Base-by-base conservation (phyloP, 2,888 invertebrate genomes). In the Callosobruchus maculatus region DNA sequence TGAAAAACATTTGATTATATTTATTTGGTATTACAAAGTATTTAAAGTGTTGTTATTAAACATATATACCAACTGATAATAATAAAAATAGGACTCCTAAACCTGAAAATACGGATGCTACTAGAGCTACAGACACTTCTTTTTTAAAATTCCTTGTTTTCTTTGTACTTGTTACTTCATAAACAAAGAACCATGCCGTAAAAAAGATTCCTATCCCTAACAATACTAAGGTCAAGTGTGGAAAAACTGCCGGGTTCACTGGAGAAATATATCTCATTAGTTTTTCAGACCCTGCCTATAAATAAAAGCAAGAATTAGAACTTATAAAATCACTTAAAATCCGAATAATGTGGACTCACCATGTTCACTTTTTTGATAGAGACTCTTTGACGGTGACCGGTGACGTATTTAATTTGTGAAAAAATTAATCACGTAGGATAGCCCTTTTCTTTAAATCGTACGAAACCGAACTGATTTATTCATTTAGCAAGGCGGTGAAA, bases 111-210 rank as follows among this genome's bases (percentile, higher is more conserved):
- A 97, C 89, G 0, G 99, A 95, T 0, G 99, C 98, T 20, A 98
- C 96, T 68, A 97, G 86, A 2, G 98, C 95, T 68, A 99, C 92
- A 0, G 96, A 87, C n/a, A 99, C 86, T 88, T 97, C 95, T 86
- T 97, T 97, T 85, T 94, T 94, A 67, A 96, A 88, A 79, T 96
- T 95, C 82, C 96, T 90, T 0, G 95, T 95, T 81, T 92, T 91
- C 85, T 94, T 97, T 4, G 95, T 97, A 79, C 95, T 94, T 67
- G 96, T 97, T 0, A 97, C 97, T 90, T 97, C 97, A 85, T 96
- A 97, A 49, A 99, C 98, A 87, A 99, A 98, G 89, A 99, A 99
- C 98, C 98, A 99, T 30, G 98, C 98, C 72, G 98, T 98, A 88
- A 99, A 98, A 88, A 99, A 97, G 80, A 98, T 94, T 71, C 99